These are phyloP conservation scores for Bradypodion ventrale DNA, from an alignment of 2,797 vertebrate species.

Conservation along the genomic window DNA sequence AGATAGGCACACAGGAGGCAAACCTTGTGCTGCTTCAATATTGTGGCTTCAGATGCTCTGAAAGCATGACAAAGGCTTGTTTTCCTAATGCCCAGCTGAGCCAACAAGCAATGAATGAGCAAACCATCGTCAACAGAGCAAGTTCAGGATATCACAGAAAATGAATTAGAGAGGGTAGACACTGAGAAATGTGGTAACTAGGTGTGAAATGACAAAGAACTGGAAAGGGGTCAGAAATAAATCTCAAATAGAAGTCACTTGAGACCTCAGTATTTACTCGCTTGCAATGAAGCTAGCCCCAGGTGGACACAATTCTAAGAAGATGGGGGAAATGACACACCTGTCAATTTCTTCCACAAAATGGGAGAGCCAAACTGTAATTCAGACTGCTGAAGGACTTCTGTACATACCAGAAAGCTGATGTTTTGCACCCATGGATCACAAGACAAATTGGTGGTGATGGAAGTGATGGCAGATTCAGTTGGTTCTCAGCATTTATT, in stretches of 20 bases:
- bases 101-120: constrained; percentile 73
- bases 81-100: constrained; percentile 73
- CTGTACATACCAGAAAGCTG: neutral
- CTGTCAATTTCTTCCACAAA: neutral
- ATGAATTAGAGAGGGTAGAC: constrained; percentile 63
- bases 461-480: neutral
- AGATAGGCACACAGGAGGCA: constrained; percentile 64
- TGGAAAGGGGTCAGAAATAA: constrained; percentile 16
- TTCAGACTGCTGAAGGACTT: neutral
- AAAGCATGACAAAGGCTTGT: constrained; percentile 68
- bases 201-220: constrained; percentile 43
- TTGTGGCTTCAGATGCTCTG: constrained; percentile 71
- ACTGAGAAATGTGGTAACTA: constrained; percentile 58
- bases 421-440: neutral
- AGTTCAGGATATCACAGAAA: constrained; percentile 68
- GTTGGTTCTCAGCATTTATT: neutral
- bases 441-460: neutral
- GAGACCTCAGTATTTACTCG: neutral
- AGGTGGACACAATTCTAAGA: neutral
- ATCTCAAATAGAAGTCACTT: constrained; percentile 12
- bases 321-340: neutral
- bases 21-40: constrained; percentile 68
- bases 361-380: neutral
- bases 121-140: constrained; percentile 70
- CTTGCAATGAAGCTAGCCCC: neutral